Evolutionary conservation across 2,797 vertebrate species (phyloP).

Genomic region (Tinamus major): DNA sequence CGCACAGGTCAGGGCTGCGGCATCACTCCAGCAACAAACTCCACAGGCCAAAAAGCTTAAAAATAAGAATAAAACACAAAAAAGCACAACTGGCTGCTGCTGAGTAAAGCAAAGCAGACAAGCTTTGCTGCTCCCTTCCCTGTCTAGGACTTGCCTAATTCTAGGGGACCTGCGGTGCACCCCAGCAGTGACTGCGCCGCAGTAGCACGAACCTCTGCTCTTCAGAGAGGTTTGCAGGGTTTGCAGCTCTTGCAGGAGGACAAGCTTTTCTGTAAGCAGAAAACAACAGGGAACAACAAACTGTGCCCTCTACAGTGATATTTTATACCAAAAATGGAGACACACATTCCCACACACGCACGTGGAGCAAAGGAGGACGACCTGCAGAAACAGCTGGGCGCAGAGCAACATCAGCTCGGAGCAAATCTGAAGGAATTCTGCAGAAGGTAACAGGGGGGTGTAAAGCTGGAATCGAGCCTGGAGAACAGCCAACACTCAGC

Average conservation of each 20-base stretch:
- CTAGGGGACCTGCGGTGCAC: no score
- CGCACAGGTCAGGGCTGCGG: not conserved
- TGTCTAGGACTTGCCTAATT: not conserved
- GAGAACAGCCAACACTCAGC: not conserved
- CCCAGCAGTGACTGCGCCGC: not conserved
- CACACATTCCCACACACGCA: not conserved
- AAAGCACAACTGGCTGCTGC: not conserved
- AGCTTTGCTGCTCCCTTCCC: not conserved
- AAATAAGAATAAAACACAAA: no score
- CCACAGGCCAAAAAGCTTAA: not conserved
- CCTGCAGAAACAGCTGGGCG: not conserved
- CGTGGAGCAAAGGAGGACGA: fast-evolving
- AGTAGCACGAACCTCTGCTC: not conserved
- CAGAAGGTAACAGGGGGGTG: not conserved
- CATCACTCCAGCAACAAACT: not conserved
- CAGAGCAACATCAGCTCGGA: not conserved
- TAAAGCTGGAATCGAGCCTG: not conserved
- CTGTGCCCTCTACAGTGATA: fast-evolving
- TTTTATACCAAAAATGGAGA: not conserved
- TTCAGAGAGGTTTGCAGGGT: not conserved
- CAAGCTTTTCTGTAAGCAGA: not conserved
- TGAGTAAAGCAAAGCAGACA: not conserved
- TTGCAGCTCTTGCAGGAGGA: not conserved
- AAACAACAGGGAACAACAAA: not conserved
- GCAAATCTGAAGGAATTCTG: not conserved